Percentiles rank a stretch among this genome's conserved stretches.
Evolutionary conservation across 2,797 vertebrate genomes (phyloP).

Genomic region (Sphenopsis melanotis): DNA sequence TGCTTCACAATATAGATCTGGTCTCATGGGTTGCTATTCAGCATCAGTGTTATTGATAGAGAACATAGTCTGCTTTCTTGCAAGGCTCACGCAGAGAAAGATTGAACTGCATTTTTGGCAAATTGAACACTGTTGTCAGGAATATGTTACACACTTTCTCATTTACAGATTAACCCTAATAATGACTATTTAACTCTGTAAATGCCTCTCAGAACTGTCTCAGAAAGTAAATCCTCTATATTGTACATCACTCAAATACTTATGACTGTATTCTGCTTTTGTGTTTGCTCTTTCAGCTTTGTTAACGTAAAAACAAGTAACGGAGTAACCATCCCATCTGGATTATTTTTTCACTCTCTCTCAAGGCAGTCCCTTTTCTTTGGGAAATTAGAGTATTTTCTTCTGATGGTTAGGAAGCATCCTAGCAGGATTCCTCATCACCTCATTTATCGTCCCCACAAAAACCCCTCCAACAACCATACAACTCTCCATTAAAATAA

Average conservation of each 20-base stretch:
- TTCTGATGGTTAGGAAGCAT: neutral
- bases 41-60: neutral
- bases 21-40: neutral
- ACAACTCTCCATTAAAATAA: no score
- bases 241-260: neutral
- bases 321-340: neutral
- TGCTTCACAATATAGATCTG: neutral
- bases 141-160: neutral
- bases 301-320: neutral
- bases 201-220: neutral
- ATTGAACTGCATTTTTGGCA: neutral
- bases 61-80: neutral
- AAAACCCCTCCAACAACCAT: no score
- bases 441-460: no score
- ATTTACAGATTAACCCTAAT: neutral
- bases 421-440: no score
- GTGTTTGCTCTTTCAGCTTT: neutral
- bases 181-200: neutral
- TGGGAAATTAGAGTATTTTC: neutral
- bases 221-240: neutral
- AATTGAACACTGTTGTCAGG: neutral
- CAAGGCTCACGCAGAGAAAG: neutral
- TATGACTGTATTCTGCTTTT: neutral
- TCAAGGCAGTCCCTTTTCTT: neutral
- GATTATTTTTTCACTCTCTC: rapidly evolving